A percentile compares a stretch with the other conserved stretches of the same genome.
Conservation (phyloP, 92 coral and sea anemone genomes). For the Metridium senile region DNA sequence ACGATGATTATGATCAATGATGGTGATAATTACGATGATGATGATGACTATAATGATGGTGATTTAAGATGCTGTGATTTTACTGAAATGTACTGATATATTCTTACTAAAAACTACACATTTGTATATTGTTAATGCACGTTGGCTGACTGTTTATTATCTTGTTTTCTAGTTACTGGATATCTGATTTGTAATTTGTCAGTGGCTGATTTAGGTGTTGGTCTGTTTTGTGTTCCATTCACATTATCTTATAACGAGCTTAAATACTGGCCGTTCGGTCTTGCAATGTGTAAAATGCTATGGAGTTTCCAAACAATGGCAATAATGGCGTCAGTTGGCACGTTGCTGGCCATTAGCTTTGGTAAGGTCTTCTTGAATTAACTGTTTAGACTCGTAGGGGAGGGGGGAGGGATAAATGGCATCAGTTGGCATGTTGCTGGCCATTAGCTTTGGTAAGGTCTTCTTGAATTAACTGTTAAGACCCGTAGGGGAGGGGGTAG, state of each 20-base stretch:
- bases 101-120: too few relatives aligned
- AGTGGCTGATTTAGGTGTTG: conserved; percentile 90
- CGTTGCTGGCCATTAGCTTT: conserved; percentile 85
- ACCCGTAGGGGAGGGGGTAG: too few relatives aligned
- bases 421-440: conserved; percentile 85
- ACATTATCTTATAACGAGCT: conserved; percentile 82
- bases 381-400: neutral
- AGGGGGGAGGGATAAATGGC: too few relatives aligned
- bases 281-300: conserved; percentile 82
- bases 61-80: too few relatives aligned
- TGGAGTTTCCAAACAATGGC: conserved; percentile 84
- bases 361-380: conserved; percentile 58
- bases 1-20: too few relatives aligned
- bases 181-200: conserved; percentile 95
- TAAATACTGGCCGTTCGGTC: conserved; percentile 88
- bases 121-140: too few relatives aligned
- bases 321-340: conserved; percentile 95
- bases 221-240: conserved; percentile 83
- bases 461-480: neutral
- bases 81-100: too few relatives aligned
- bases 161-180: conserved; percentile 81
- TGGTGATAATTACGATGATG: too few relatives aligned
- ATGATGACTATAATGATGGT: too few relatives aligned
- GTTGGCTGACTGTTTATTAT: too few relatives aligned
- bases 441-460: conserved; percentile 89